phyloP scores from a whole-genome alignment of 2,888 invertebrate genomes.

The Sericinus montela region DNA sequence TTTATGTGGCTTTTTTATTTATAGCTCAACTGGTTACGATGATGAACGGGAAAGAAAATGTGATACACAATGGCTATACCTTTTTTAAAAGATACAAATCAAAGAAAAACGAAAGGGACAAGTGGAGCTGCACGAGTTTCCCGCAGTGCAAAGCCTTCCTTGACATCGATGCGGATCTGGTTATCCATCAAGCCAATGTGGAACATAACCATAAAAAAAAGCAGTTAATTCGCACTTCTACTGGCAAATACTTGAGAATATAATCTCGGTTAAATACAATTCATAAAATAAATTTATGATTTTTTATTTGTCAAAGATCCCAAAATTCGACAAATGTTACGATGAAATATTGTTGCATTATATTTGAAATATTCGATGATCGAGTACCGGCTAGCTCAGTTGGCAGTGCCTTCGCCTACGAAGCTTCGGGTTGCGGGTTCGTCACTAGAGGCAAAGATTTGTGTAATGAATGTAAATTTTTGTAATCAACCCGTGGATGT shows the following conservation, averaged over 20 bases:
- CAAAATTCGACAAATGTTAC: too few relatives aligned
- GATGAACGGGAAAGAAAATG: slow-evolving; percentile 27
- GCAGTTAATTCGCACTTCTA: slow-evolving; percentile 23
- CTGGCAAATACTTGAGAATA: slow-evolving; percentile 20
- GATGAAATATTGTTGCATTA: too few relatives aligned
- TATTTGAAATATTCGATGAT: too few relatives aligned
- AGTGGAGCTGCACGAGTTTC: slow-evolving; percentile 28
- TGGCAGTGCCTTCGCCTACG: too few relatives aligned
- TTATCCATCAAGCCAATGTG: slow-evolving; percentile 4
- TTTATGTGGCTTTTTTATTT: too few relatives aligned
- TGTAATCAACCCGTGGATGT: too few relatives aligned
- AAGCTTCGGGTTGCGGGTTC: too few relatives aligned
- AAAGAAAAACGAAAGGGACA: slow-evolving; percentile 2
- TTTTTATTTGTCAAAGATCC: too few relatives aligned
- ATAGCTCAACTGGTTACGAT: slow-evolving; percentile 30
- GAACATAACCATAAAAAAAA: slow-evolving; percentile 25
- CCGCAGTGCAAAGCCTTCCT: slow-evolving; percentile 31
- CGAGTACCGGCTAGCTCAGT: too few relatives aligned
- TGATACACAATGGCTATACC: slow-evolving; percentile 26
- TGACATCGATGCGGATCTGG: slow-evolving; percentile 16
- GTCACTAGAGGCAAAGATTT: too few relatives aligned
- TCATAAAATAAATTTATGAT: too few relatives aligned
- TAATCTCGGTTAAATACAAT: background rate
- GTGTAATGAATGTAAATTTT: too few relatives aligned
- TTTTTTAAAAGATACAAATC: slow-evolving; percentile 23